Evolutionary conservation across 2,113 vertebrate species (phyloP).

Genomic region (Planiliza haematocheilus): DNA sequence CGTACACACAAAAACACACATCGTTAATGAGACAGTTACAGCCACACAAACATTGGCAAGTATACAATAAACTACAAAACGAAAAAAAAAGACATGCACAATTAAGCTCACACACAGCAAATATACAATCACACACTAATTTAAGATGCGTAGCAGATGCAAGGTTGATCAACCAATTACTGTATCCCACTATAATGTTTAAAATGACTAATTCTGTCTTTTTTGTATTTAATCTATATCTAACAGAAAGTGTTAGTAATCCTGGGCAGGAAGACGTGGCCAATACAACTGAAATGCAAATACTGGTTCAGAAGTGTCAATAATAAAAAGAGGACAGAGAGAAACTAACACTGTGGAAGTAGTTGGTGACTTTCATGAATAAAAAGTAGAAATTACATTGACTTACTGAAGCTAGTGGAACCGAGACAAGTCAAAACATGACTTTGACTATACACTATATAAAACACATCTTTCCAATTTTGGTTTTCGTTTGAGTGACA

Average conservation of each 20-base stretch:
- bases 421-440: too few relatives aligned
- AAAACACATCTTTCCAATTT: too few relatives aligned
- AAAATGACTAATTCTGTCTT: too few relatives aligned
- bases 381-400: background rate
- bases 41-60: slow-evolving; percentile 11
- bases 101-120: slow-evolving; percentile 3
- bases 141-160: background rate
- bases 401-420: background rate
- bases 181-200: slow-evolving; percentile 7
- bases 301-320: too few relatives aligned
- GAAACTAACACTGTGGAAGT: too few relatives aligned
- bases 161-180: background rate
- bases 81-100: background rate
- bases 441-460: too few relatives aligned
- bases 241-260: too few relatives aligned
- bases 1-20: slow-evolving; percentile 18
- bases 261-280: too few relatives aligned
- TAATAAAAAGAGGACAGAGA: too few relatives aligned
- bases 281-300: background rate
- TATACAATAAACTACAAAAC: slow-evolving; percentile 5
- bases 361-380: too few relatives aligned
- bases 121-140: background rate
- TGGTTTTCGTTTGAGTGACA: too few relatives aligned
- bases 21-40: slow-evolving; percentile 19
- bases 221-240: too few relatives aligned